These are phyloP conservation scores for Limonius californicus DNA, from an alignment of 1,140 invertebrate species.

Conservation along the genomic window DNA sequence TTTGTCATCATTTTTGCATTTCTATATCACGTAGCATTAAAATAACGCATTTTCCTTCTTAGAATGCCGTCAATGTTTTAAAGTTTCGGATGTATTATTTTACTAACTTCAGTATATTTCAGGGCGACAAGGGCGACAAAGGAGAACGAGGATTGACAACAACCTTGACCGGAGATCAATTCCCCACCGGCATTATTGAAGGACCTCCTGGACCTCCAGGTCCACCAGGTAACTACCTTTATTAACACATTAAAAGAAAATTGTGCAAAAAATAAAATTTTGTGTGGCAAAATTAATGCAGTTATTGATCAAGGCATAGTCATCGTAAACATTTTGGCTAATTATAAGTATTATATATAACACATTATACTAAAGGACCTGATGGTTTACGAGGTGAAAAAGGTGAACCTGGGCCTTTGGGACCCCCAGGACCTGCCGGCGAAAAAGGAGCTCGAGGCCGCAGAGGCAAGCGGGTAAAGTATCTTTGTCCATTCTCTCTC, in stretches of 20 bases:
- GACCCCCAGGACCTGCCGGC: conserved; percentile 68
- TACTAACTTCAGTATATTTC: no score
- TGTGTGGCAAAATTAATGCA: no score
- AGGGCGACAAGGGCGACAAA: conserved; percentile 88
- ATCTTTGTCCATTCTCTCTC: conserved; percentile 18
- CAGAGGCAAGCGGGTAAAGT: conserved; percentile 79
- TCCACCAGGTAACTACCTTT: conserved; percentile 80
- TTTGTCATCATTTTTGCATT: no score
- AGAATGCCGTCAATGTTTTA: no score
- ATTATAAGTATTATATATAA: background rate
- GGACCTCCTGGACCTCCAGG: conserved; percentile 88
- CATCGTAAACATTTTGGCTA: no score
- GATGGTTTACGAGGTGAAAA: conserved; percentile 70
- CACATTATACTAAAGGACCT: conserved; percentile 21
- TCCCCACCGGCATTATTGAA: conserved; percentile 80
- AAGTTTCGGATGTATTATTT: no score
- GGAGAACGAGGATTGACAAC: conserved; percentile 87
- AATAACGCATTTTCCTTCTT: no score
- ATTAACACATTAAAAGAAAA: no score
- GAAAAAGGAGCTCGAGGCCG: conserved; percentile 77
- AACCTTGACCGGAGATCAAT: conserved; percentile 83
- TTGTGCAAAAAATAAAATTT: no score
- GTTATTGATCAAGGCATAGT: no score
- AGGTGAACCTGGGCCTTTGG: conserved; percentile 68
- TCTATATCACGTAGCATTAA: no score